Conservation (phyloP, 2,888 invertebrate genomes). For the Polyommatus iphigenia region DNA sequence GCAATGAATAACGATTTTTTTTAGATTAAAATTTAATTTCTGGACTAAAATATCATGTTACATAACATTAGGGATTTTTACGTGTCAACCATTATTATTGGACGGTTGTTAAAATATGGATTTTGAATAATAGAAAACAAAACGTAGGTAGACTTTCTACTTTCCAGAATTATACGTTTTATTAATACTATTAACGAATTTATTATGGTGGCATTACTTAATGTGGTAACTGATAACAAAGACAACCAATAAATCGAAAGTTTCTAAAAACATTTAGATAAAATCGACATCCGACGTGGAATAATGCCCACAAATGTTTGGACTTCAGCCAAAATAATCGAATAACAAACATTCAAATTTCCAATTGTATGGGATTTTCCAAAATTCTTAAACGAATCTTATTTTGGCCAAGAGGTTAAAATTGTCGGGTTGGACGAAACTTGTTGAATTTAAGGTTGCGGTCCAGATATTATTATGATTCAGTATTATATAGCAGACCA, state of each 20-base stretch:
- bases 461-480: too few species aligned
- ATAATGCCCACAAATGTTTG: slow-evolving; percentile 55
- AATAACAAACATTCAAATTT: slow-evolving; percentile 45
- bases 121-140: neutral
- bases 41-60: too few species aligned
- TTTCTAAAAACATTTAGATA: slow-evolving; percentile 29
- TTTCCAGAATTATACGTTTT: neutral
- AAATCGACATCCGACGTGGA: slow-evolving; percentile 43
- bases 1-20: too few species aligned
- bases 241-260: slow-evolving; percentile 19
- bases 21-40: too few species aligned
- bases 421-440: neutral
- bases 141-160: neutral
- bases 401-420: neutral
- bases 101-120: neutral
- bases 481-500: too few species aligned
- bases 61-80: too few species aligned
- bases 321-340: slow-evolving; percentile 70
- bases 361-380: slow-evolving; percentile 1
- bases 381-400: neutral
- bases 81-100: too few species aligned
- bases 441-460: neutral
- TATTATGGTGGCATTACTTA: neutral
- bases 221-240: neutral
- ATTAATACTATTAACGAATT: neutral